These are phyloP conservation scores for Drosophila hydei DNA, from an alignment of 1,140 invertebrate species.

Conservation along the genomic window DNA sequence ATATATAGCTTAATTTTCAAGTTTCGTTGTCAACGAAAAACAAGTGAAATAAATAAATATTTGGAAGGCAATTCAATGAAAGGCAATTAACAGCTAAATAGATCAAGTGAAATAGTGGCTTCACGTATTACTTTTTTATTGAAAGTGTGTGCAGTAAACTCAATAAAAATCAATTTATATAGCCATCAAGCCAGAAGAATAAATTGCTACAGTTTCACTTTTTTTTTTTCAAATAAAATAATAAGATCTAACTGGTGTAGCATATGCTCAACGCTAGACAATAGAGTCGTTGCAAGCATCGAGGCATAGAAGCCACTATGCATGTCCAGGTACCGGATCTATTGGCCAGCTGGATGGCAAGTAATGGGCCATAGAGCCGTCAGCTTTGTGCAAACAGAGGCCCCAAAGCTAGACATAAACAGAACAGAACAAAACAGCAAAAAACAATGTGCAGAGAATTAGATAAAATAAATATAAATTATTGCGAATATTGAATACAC, in stretches of 20 bases:
- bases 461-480: slow-evolving; percentile 25
- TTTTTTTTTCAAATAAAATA: neutral
- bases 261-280: neutral
- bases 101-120: slow-evolving; percentile 38
- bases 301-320: slow-evolving; percentile 28
- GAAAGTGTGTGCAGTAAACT: slow-evolving; percentile 73
- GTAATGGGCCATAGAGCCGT: slow-evolving; percentile 47
- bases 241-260: slow-evolving; percentile 5
- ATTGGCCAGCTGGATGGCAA: slow-evolving; percentile 5
- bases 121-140: slow-evolving; percentile 10
- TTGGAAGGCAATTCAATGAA: slow-evolving; percentile 70
- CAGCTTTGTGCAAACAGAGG: slow-evolving; percentile 51
- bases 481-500: slow-evolving; percentile 8
- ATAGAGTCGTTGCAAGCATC: slow-evolving; percentile 15
- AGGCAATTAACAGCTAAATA: slow-evolving; percentile 63
- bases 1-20: slow-evolving; percentile 9
- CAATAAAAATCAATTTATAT: slow-evolving; percentile 71
- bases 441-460: slow-evolving; percentile 29
- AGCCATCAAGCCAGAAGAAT: slow-evolving; percentile 11
- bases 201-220: slow-evolving; percentile 16
- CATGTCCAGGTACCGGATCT: slow-evolving; percentile 29
- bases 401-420: slow-evolving; percentile 43
- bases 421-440: slow-evolving; percentile 22
- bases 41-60: slow-evolving; percentile 42
- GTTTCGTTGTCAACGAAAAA: slow-evolving; percentile 24